Percentiles rank a stretch among this genome's conserved stretches.
Evolutionary conservation across 1,140 invertebrate genomes (phyloP).

Genomic region (Leptinotarsa undecemlineata): DNA sequence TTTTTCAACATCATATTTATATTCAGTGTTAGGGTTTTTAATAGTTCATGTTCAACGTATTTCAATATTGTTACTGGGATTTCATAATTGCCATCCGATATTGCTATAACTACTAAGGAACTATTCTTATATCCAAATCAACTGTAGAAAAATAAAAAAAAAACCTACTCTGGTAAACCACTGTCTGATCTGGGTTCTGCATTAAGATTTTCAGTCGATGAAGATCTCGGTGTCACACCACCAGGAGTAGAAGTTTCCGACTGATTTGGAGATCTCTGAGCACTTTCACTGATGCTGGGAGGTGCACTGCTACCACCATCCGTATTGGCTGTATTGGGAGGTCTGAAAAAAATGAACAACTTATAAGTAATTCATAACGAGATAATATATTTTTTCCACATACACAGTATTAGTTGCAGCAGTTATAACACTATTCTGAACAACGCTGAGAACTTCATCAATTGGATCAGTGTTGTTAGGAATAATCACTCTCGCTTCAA

Average conservation of each 20-base stretch:
- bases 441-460: conserved; percentile 46
- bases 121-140: too few species aligned
- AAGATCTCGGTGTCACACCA: conserved; percentile 37
- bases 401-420: conserved; percentile 37
- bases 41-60: too few species aligned
- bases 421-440: conserved; percentile 45
- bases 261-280: conserved; percentile 30
- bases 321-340: neutral
- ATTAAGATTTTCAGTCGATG: conserved; percentile 33
- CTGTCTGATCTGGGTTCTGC: conserved; percentile 24
- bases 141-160: neutral
- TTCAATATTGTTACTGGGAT: too few species aligned
- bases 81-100: too few species aligned
- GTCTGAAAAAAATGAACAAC: neutral
- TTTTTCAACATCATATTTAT: too few species aligned
- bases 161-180: conserved; percentile 24
- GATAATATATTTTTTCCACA: conserved; percentile 28
- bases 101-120: too few species aligned
- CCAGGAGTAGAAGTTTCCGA: conserved; percentile 43
- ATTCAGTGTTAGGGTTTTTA: too few species aligned
- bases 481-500: conserved; percentile 53
- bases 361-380: neutral
- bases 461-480: conserved; percentile 45
- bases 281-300: neutral
- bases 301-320: conserved; percentile 13